Evolutionary conservation across 2,797 vertebrate genomes (phyloP), one percentile per base, ranked within the genome.

Genomic region (Bovichtus variegatus): DNA sequence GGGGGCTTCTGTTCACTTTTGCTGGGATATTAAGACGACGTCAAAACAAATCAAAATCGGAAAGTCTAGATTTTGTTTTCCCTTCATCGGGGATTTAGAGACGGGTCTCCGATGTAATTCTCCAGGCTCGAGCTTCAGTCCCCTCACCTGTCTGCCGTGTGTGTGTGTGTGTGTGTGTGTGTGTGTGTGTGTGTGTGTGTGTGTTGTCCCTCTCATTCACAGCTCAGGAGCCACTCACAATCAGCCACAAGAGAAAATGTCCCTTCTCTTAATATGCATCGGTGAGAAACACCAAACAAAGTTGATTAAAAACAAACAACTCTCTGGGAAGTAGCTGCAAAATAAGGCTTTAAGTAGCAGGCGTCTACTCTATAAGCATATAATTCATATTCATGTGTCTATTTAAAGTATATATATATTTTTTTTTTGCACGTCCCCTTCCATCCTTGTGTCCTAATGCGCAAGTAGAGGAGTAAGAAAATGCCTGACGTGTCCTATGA

Each of bases 401-500:
- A 92, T 94, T 94, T 93, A 90, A 94, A 94, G 93, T 80, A 23
- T n/a, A n/a, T n/a, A n/a, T n/a, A n/a, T n/a, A n/a, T n/a, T n/a
- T n/a, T n/a, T 71, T 25, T 7, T 21, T 43, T 76, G 69, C 64
- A 73, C 65, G 53, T 80, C 50, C 62, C 63, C 43, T 38, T 74
- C 55, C 43, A 5, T 57, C 76, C 66, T 58, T 47, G 64, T 74
- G 65, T 72, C 25, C 57, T 67, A 46, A 74, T 71, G 75, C 68
- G 78, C 70, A 72, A 78, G 78, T 43, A 74, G 59, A 74, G 9
- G 27, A 66, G 62, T 67, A 80, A 68, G 71, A 73, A 80, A 72
- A 79, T 29, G 25, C 54, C 57, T 34, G 54, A 72, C 2, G 19
- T 44, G 61, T 69, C 7, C 27, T 58, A 2, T 23, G 49, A 62